Evolutionary conservation across 2,888 invertebrate species (phyloP).

Genomic region (Acheta domesticus): DNA sequence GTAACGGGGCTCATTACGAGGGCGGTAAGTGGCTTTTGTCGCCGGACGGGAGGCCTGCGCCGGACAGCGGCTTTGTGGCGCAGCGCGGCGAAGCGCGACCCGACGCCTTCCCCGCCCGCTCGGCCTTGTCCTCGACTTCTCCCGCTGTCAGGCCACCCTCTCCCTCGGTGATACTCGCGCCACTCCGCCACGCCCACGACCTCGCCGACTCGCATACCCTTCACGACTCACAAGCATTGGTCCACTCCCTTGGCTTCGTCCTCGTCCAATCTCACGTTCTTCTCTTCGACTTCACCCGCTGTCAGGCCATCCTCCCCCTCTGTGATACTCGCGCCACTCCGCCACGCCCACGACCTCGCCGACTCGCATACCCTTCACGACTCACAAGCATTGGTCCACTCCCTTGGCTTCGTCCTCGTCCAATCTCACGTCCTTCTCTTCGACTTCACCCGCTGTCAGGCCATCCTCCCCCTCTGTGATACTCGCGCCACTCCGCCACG

Average conservation of each 20-base stretch:
- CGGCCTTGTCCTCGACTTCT: too few species aligned
- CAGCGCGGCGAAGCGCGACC: not conserved
- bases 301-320: too few species aligned
- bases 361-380: not conserved
- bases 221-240: not conserved
- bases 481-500: not conserved
- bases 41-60: not conserved
- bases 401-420: not conserved
- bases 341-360: not conserved
- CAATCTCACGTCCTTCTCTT: too few species aligned
- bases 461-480: too few species aligned
- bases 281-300: not conserved
- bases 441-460: not conserved
- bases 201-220: not conserved
- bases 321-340: not conserved
- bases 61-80: not conserved
- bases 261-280: not conserved
- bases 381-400: not conserved
- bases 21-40: constrained; percentile 20
- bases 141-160: too few species aligned
- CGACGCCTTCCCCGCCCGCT: not conserved
- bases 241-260: not conserved
- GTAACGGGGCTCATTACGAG: not conserved
- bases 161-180: too few species aligned
- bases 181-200: not conserved